Evolutionary conservation across 2,113 vertebrate species (phyloP), one percentile per base, ranked within the genome.

Genomic region (Piprites chloris): DNA sequence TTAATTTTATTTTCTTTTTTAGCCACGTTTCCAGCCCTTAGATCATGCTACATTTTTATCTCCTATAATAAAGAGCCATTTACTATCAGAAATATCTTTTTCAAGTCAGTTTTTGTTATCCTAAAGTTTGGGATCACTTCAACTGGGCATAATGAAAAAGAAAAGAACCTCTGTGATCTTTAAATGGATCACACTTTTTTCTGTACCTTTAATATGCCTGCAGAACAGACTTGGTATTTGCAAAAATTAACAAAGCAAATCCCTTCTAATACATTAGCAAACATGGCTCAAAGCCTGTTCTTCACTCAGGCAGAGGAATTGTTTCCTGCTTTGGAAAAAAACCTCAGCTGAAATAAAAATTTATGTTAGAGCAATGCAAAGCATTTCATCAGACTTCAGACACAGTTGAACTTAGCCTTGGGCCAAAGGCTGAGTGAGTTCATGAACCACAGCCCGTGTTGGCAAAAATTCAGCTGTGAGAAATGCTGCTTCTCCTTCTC

Each of bases 161-260:
- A 68, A 62, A 30, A 80, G 33, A 68, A 75, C 2, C 11, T 63
- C 39, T 78, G 33, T 55, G 26, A 37, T 83, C 46, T 32, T 85
- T 56, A 75, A n/a, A 58, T 77, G 26, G 15, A 68, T 93, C n/a
- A 67, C 0, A 0, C 6, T 56, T 79, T 80, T 72, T 61, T 41
- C 69, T 75, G 37, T 46, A 72, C 32, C 3, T 76, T 67, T 80
- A 75, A 71, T 84, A 55, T 68, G 66, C 49, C 41, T 52, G 37
- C 20, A 56, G 69, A 95, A 68, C 0, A 4, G 22, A 69, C 56
- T 61, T 79, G 47, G 49, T 62, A 53, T 89, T 89, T 91, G 53
- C 79, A 55, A 65, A 97, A 91, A 96, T 85, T 79, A 82, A 89
- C 52, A 62, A 91, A 96, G 53, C 46, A 93, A 93, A 88, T 96